Conservation (phyloP, 2,113 vertebrate species). For the Aptenodytes forsteri region DNA sequence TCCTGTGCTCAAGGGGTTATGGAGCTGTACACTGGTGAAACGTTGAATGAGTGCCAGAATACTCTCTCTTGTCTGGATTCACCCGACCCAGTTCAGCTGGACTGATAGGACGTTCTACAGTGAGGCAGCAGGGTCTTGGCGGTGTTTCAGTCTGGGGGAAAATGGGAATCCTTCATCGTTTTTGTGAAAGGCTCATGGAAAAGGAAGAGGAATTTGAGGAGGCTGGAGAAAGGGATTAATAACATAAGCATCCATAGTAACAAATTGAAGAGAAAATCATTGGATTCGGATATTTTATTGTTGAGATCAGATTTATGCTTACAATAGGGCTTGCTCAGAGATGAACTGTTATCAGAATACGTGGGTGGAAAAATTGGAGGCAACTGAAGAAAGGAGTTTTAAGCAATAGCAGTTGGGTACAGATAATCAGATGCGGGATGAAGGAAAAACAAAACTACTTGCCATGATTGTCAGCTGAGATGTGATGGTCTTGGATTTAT, state of each 20-base stretch:
- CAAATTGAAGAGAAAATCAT: not conserved
- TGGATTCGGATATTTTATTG: not conserved
- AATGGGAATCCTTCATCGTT: not conserved
- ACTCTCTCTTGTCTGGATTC: not conserved
- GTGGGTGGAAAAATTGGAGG: not conserved
- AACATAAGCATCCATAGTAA: not conserved
- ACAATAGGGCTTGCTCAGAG: not conserved
- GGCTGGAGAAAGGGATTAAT: not conserved
- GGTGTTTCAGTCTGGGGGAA: not conserved
- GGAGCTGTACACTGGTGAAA: not conserved
- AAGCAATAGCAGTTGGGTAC: not conserved
- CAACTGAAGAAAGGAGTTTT: not conserved
- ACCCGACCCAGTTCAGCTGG: not conserved
- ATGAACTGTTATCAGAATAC: not conserved
- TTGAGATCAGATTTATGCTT: not conserved
- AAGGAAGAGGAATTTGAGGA: not conserved
- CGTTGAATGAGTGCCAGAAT: not conserved
- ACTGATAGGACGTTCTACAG: accelerated
- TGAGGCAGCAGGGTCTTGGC: not conserved
- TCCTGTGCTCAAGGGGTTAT: not conserved
- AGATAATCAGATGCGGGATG: not conserved
- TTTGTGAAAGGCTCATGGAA: not conserved
- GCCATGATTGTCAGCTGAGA: not conserved
- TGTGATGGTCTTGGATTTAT: not conserved
- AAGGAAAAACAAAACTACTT: not conserved